phyloP scores from a whole-genome alignment of 2,113 vertebrate species.

The Delphinus delphis region DNA sequence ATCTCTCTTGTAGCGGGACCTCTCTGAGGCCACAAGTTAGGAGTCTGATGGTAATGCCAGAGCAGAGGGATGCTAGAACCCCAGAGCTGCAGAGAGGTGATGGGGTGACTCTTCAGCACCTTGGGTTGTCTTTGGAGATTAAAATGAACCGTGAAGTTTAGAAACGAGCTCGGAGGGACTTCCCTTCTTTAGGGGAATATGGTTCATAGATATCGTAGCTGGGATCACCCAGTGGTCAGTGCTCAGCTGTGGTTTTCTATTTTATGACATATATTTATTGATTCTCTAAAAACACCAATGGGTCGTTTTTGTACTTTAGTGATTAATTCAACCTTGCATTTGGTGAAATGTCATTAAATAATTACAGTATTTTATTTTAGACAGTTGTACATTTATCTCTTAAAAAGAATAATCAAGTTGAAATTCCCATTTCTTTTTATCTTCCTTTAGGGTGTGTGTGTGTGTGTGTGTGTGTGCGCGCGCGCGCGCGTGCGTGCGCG shows the following conservation, averaged over 20 bases:
- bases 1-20: neutral
- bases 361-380: neutral
- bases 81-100: neutral
- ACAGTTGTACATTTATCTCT: neutral
- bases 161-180: neutral
- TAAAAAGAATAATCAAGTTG: neutral
- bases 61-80: neutral
- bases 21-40: neutral
- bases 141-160: neutral
- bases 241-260: neutral
- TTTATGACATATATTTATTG: neutral
- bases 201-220: neutral
- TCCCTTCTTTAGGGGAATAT: neutral
- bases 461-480: neutral
- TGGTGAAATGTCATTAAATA: neutral
- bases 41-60: neutral
- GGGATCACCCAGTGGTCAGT: neutral
- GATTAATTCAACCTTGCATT: neutral
- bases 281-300: neutral
- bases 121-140: neutral
- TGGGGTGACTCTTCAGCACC: neutral
- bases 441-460: neutral
- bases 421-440: constrained; percentile 33
- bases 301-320: constrained; percentile 35
- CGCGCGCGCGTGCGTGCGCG: neutral